Evolutionary conservation across 2,888 invertebrate species (phyloP).

Genomic region (Tenthredo livida): DNA sequence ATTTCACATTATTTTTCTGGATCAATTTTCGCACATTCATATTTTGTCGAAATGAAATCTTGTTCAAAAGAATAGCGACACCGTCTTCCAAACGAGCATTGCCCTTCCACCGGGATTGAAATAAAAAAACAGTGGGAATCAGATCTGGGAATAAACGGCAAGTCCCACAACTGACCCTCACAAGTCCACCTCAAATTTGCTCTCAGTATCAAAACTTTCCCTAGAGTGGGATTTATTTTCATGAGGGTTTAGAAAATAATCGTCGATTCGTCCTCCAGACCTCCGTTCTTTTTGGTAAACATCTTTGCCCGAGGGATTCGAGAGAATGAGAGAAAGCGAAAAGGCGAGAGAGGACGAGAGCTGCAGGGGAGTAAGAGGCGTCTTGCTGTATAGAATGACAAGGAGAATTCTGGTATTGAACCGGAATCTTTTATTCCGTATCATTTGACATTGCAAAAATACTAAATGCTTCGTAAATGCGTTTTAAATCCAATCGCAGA

Average conservation of each 20-base stretch:
- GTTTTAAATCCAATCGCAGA: not conserved
- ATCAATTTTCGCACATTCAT: no score
- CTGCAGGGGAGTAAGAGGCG: not conserved
- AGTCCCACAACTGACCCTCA: not conserved
- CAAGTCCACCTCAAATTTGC: not conserved
- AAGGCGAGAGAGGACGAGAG: no score
- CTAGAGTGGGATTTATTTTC: conserved; percentile 18
- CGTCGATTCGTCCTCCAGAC: not conserved
- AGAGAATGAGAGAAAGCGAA: no score
- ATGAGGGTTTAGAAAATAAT: not conserved
- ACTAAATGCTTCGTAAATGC: not conserved
- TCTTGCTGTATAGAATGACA: not conserved
- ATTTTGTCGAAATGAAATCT: not conserved
- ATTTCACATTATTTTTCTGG: no score
- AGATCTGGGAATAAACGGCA: not conserved
- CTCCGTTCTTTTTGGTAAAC: not conserved
- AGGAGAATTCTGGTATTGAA: not conserved
- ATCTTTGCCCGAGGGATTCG: not conserved
- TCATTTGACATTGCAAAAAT: not conserved
- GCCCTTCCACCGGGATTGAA: no score
- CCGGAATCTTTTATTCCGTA: not conserved
- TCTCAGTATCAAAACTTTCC: not conserved
- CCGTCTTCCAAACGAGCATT: not conserved
- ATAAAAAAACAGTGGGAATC: not conserved
- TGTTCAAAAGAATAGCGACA: not conserved